phyloP scores from a whole-genome alignment of 2,113 vertebrate genomes.

The Atrichornis clamosus region DNA sequence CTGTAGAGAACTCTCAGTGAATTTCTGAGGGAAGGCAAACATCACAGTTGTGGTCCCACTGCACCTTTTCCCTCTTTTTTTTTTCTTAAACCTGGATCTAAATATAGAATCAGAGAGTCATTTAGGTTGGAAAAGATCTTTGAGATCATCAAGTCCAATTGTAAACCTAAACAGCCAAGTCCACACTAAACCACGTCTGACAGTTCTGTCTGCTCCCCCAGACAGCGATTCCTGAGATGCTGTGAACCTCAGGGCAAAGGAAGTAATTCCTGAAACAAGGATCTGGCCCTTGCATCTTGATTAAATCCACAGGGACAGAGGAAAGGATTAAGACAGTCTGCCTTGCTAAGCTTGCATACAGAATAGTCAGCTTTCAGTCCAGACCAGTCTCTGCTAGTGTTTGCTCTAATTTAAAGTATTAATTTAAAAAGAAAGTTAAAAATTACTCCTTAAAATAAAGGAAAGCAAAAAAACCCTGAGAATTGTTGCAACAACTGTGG shows the following conservation, averaged over 20 bases:
- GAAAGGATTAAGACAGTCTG: neutral
- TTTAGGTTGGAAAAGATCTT: neutral
- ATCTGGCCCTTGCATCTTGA: neutral
- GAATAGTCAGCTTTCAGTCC: neutral
- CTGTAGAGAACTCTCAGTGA: neutral
- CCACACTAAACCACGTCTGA: neutral
- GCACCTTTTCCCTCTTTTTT: too few relatives aligned
- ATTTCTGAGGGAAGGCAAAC: neutral
- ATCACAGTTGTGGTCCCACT: neutral
- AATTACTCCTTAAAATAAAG: neutral
- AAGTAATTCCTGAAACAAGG: neutral
- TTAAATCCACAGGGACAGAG: neutral
- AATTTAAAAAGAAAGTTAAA: neutral
- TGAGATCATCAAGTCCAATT: neutral
- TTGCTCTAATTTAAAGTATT: neutral
- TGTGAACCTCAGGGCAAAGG: neutral
- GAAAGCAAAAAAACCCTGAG: neutral
- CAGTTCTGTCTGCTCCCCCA: neutral
- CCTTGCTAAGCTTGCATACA: neutral
- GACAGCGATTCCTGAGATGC: neutral
- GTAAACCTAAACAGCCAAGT: neutral
- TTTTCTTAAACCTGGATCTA: neutral
- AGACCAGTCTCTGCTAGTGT: neutral
- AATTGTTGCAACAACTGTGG: neutral
- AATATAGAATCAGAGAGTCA: neutral